Evolutionary conservation across 2,797 vertebrate genomes (phyloP).

Genomic region (Xenops minutus): DNA sequence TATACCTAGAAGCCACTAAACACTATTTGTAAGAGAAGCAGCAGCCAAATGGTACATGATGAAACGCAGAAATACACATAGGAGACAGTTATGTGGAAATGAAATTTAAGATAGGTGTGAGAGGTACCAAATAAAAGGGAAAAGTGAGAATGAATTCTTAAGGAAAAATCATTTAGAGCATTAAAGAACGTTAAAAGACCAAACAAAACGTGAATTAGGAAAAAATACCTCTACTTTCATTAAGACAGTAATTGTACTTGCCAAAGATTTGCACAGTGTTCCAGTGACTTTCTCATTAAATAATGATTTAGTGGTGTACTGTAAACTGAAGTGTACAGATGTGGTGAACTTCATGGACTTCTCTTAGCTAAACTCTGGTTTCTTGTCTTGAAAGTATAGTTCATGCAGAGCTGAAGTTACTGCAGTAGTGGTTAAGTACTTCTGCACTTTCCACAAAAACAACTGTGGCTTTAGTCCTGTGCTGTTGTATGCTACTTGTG

Average conservation of each 20-base stretch:
- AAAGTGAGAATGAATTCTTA: background rate
- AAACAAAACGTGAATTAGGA: background rate
- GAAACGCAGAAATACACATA: background rate
- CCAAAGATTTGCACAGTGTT: background rate
- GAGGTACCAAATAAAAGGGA: background rate
- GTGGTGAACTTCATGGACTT: background rate
- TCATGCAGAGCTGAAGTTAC: background rate
- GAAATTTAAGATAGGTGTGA: background rate
- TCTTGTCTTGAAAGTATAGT: background rate
- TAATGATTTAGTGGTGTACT: background rate
- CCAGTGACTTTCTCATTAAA: background rate
- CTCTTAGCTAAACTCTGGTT: background rate
- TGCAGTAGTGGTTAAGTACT: background rate
- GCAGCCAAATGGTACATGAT: background rate
- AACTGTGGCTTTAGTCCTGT: background rate
- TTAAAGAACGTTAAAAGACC: background rate
- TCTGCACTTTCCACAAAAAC: background rate
- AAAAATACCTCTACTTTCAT: background rate
- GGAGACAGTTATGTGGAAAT: background rate
- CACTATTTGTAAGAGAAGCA: background rate
- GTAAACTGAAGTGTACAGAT: background rate
- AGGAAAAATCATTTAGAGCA: background rate
- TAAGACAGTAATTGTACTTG: background rate
- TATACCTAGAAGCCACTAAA: too few relatives aligned
- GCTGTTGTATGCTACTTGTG: background rate